Evolutionary conservation across 1,140 invertebrate genomes (phyloP), one percentile per base, ranked within the genome.

Genomic region (Aricia agestis): DNA sequence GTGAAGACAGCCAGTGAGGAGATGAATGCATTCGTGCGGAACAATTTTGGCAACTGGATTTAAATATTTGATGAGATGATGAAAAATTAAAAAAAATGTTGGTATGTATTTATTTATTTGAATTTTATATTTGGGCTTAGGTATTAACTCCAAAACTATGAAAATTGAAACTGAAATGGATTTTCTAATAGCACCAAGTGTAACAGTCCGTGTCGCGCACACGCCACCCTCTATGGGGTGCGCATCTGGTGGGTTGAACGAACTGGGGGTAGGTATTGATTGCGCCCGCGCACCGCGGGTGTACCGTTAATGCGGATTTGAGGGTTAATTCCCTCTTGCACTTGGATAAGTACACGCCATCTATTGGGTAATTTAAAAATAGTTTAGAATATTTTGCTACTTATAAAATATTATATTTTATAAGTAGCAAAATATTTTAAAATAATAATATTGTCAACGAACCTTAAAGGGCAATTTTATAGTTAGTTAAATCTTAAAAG

Each of bases 231-330:
- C 61, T 67, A 59, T 36, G 61, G 68, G 68, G 59, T 65, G 61
- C 31, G 66, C 71, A 75, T 75, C 74, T 75, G 74, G 66, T 66
- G 41, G 67, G 74, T 70, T 75, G 68, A 73, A 72, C 63, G 74
- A 70, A 71, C 74, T 75, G 66, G 52, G 66, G 67, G 17, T 63
- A 63, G 45, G 67, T 66, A 68, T 69, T 42, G 61, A 68, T 68
- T 66, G 19, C 45, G 66, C 32, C 13, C 45, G 11, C 63, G 45
- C 41, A 66, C 45, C 57, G 66, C 32, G 63, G 63, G n/a, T 66
- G 15, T 9, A 41, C 66, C 66, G 52, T 70, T 15, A 25, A 65
- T 25, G 1, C 63, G 19, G 45, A 52, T 52, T 52, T 52, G 36
- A 52, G 45, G 13, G 45, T 52, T 52, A 52, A 52, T 10, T 15